Percentiles rank a stretch among this genome's conserved stretches.
These are phyloP conservation scores for Gymnoscelis rufifasciata DNA, from an alignment of 2,888 invertebrate species.

Conservation along the genomic window DNA sequence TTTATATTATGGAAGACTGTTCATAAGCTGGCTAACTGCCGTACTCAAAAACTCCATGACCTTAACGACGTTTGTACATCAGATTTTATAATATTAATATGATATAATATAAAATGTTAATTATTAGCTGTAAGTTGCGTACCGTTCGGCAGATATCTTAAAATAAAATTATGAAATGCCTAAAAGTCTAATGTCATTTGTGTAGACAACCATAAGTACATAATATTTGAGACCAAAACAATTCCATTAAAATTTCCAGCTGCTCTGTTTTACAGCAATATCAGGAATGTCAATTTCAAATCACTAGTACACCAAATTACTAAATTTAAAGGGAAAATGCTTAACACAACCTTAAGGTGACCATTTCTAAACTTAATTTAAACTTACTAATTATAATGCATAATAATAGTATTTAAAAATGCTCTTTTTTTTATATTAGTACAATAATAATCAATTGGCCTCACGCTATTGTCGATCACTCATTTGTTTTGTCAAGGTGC, in stretches of 20 bases:
- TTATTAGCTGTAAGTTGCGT: too few relatives aligned
- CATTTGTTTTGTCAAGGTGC: constrained; percentile 25
- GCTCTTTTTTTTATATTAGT: neutral
- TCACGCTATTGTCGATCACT: constrained; percentile 17
- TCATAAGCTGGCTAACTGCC: constrained; percentile 17
- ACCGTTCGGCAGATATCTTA: too few relatives aligned
- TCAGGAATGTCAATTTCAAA: constrained; percentile 65
- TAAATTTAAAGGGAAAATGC: neutral
- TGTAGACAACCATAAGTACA: constrained; percentile 47
- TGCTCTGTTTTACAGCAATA: constrained; percentile 45
- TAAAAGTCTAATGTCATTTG: constrained; percentile 53
- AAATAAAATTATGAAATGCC: constrained; percentile 9
- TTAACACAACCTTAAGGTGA: neutral
- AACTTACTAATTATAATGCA: too few relatives aligned
- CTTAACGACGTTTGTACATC: too few relatives aligned
- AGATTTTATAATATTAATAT: too few relatives aligned
- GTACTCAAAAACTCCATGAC: too few relatives aligned
- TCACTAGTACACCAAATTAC: constrained; percentile 36
- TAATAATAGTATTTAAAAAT: too few relatives aligned
- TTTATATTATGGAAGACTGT: constrained; percentile 21
- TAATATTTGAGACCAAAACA: constrained; percentile 59
- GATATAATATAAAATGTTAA: too few relatives aligned
- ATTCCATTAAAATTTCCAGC: constrained; percentile 41
- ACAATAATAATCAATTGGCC: constrained; percentile 18
- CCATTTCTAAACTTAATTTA: too few relatives aligned